Evolutionary conservation across 2,888 invertebrate species (phyloP).

Genomic region (Sphaeridia pumilis): DNA sequence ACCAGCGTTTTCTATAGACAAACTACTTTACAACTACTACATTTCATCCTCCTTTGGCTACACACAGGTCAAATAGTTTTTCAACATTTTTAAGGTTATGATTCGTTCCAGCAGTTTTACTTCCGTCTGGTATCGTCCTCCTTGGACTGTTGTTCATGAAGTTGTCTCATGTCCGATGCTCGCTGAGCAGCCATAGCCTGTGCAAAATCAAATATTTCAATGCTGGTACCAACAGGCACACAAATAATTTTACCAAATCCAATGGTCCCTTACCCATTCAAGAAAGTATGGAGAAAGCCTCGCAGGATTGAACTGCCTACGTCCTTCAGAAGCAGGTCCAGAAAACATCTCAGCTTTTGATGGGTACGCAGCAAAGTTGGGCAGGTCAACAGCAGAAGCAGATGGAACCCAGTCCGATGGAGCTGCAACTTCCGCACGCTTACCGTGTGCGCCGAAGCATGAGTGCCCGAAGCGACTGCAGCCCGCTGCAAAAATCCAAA

Average conservation of each 20-base stretch:
- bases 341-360: not conserved
- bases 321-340: not conserved
- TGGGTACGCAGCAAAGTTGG: not conserved
- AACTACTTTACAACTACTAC: too few relatives aligned
- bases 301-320: not conserved
- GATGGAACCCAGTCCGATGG: not conserved
- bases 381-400: not conserved
- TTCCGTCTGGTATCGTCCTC: slow-evolving; percentile 8
- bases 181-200: slow-evolving; percentile 14
- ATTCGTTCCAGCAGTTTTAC: too few relatives aligned
- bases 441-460: slow-evolving; percentile 63
- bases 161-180: slow-evolving; percentile 15
- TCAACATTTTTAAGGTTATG: too few relatives aligned
- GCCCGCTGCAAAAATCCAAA: slow-evolving; percentile 50
- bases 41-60: too few relatives aligned
- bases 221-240: not conserved
- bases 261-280: slow-evolving; percentile 23
- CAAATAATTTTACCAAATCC: not conserved
- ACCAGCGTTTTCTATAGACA: too few relatives aligned
- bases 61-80: too few relatives aligned
- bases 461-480: slow-evolving; percentile 62
- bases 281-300: slow-evolving; percentile 25
- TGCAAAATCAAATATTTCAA: not conserved
- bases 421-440: slow-evolving; percentile 40
- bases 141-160: slow-evolving; percentile 1